Evolutionary conservation across 2,888 invertebrate species (phyloP), one percentile per base, ranked within the genome.

Genomic region (Apamea monoglypha): DNA sequence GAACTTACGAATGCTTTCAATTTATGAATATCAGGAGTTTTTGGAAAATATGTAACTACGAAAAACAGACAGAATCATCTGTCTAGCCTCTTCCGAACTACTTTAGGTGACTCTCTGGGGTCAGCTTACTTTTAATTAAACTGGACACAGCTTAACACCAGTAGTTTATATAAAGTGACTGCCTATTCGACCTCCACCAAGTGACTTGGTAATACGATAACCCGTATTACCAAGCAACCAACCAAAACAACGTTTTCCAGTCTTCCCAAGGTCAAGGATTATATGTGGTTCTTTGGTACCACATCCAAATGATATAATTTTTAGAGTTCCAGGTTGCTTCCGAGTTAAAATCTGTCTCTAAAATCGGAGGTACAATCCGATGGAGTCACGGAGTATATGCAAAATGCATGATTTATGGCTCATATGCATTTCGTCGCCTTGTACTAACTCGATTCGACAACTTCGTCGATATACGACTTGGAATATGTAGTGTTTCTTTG

Each of bases 371-470:
- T 90, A 79, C 82, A 88, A 94, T 92, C 92, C 94, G 92, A 94
- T 95, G 95, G 93, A 89, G 90, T 90, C 88, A 81, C 82, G 92
- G 90, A 91, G 91, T 92, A 92, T 92, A 94, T 94, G 93, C 94
- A 93, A 92, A 95, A 94, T 93, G 88, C 91, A 95, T 96, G 96
- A 96, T 96, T 96, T 95, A 96, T 96, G 93, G 90, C 89, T 90
- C 91, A 91, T 90, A 88, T 90, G 88, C 88, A 89, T 91, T 89
- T 88, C 86, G 91, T 91, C 91, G 92, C 91, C 91, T 91, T 89
- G 82, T 78, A 76, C 90, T 89, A 91, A 88, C 83, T 82, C 76
- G 76, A 85, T 89, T 87, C 80, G 90, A 88, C 88, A 85, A 81
- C 63, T 80, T 72, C 66, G 32, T 67, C 75, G 78, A 80, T 82